Evolutionary conservation across 1,140 invertebrate species (phyloP).

Genomic region (Hyposmocoma kahamanoa): DNA sequence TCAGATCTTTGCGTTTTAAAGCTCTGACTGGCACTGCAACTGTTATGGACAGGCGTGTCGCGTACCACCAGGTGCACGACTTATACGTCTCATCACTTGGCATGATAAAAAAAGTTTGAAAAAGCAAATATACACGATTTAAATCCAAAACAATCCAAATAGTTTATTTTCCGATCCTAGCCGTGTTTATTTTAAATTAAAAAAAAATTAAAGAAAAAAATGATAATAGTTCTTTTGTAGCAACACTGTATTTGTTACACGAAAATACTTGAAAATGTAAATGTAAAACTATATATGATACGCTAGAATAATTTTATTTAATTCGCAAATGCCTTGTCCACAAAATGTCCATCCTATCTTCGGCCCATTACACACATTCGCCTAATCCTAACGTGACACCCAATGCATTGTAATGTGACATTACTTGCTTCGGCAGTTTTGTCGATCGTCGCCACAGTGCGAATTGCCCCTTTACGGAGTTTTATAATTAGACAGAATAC

Average conservation of each 20-base stretch:
- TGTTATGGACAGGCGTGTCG: too few species aligned
- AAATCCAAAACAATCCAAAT: too few species aligned
- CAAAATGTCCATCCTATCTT: conserved; percentile 13
- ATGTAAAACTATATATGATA: background rate
- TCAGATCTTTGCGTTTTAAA: too few species aligned
- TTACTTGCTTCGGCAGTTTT: conserved; percentile 27
- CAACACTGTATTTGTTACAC: background rate
- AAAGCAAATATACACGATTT: too few species aligned
- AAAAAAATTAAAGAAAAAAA: background rate
- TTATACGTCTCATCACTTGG: too few species aligned
- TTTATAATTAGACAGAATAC: too few species aligned
- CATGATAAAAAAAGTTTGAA: too few species aligned
- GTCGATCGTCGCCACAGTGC: too few species aligned
- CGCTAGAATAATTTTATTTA: background rate
- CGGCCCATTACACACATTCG: conserved; percentile 34
- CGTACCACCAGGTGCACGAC: too few species aligned
- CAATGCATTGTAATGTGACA: conserved; percentile 38
- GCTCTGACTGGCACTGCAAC: too few species aligned
- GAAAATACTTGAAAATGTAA: background rate
- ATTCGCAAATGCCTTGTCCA: conserved; percentile 15
- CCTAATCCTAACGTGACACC: conserved; percentile 29
- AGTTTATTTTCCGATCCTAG: background rate
- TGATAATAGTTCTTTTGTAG: too few species aligned
- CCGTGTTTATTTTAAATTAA: background rate
- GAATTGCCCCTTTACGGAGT: too few species aligned